Conservation (phyloP, 2,888 invertebrate species). For the Yponomeuta evonymella region DNA sequence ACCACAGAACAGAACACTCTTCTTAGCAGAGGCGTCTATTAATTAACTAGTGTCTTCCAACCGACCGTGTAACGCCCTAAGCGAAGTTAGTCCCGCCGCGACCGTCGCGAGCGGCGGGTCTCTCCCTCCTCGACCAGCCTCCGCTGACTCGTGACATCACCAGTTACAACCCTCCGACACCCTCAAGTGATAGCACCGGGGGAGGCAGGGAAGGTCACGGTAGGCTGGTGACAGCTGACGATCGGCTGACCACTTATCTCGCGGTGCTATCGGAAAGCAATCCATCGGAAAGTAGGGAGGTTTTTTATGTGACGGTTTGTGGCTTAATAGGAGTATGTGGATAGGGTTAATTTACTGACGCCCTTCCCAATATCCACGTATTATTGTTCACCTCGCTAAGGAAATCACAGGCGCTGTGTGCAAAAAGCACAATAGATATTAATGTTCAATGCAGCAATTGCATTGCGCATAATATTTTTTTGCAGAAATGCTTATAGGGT, state of each 20-base stretch:
- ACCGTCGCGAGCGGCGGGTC: constrained; percentile 65
- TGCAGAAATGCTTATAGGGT: no score
- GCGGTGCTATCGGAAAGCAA: not conserved
- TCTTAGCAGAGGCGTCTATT: no score
- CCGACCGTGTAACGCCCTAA: not conserved
- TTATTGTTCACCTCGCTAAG: no score
- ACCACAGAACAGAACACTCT: no score
- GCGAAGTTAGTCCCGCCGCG: constrained; percentile 59
- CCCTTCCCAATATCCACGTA: no score
- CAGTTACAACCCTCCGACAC: not conserved
- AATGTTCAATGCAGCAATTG: no score
- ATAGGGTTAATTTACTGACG: no score
- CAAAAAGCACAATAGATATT: no score
- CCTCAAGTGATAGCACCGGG: not conserved
- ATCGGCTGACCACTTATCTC: not conserved
- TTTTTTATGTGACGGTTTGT: not conserved
- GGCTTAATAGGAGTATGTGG: not conserved
- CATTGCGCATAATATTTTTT: no score
- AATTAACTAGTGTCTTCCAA: not conserved
- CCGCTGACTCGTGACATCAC: not conserved
- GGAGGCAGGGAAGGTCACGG: constrained; percentile 1
- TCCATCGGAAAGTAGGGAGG: constrained; percentile 3
- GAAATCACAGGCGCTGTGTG: no score
- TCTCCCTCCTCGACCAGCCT: constrained; percentile 22
- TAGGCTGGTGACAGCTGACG: constrained; percentile 2